Evolutionary conservation across 1,140 invertebrate genomes (phyloP).

Genomic region (Habropoda laboriosa): DNA sequence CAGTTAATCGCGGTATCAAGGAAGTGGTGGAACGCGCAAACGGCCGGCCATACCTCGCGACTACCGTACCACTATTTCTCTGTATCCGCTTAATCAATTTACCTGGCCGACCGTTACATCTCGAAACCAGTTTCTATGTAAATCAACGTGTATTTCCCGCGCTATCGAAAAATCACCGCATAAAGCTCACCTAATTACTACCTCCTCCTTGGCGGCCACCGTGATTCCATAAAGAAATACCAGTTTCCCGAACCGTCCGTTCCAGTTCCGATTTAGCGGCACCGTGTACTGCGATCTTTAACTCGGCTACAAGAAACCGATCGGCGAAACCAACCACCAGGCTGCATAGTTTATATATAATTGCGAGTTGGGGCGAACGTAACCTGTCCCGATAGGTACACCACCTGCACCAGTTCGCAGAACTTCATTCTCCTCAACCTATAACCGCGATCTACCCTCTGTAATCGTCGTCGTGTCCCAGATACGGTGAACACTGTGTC

Average conservation of each 20-base stretch:
- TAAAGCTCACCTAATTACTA: constrained; percentile 24
- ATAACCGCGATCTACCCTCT: constrained; percentile 49
- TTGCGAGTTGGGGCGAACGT: constrained; percentile 35
- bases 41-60: not conserved
- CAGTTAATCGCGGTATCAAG: constrained; percentile 40
- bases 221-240: constrained; percentile 1
- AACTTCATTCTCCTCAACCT: constrained; percentile 48
- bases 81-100: constrained; percentile 36
- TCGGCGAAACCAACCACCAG: not conserved
- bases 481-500: constrained; percentile 37
- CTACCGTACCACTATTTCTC: constrained; percentile 24
- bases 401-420: constrained; percentile 63
- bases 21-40: not conserved
- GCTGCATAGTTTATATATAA: constrained; percentile 42
- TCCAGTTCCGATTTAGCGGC: constrained; percentile 12
- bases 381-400: constrained; percentile 22
- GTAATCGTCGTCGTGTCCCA: constrained; percentile 51
- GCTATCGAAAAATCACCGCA: constrained; percentile 35
- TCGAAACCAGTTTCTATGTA: constrained; percentile 46
- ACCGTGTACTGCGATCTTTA: not conserved
- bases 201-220: not conserved
- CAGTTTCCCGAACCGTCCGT: constrained; percentile 1
- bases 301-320: not conserved
- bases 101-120: constrained; percentile 34
- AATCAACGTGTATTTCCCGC: constrained; percentile 26